Evolutionary conservation across 2,888 invertebrate genomes (phyloP).

Genomic region (Adela reaumurella): DNA sequence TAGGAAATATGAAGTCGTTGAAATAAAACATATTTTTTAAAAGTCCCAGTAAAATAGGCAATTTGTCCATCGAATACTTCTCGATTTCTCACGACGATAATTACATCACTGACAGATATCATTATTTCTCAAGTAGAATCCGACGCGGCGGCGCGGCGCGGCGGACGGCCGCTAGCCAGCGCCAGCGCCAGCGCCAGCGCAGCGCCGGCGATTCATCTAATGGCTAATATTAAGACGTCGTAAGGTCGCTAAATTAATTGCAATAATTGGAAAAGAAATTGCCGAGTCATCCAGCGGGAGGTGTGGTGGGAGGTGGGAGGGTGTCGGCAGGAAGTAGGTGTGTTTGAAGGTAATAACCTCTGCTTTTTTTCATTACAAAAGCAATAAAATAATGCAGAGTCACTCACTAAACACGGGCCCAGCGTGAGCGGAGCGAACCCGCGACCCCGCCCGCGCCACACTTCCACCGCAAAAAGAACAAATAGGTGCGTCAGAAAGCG

Average conservation of each 20-base stretch:
- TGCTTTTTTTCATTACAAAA: constrained; percentile 47
- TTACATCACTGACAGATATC: too few species aligned
- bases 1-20: too few species aligned
- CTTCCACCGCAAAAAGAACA: constrained; percentile 22
- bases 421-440: constrained; percentile 8
- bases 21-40: too few species aligned
- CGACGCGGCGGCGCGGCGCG: too few species aligned
- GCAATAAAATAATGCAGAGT: constrained; percentile 46
- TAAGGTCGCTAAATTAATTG: constrained; percentile 27
- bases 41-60: too few species aligned
- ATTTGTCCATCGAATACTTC: too few species aligned
- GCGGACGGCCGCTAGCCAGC: too few species aligned
- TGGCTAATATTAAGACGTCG: constrained; percentile 15
- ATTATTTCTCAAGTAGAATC: too few species aligned
- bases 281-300: not conserved
- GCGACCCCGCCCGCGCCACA: constrained; percentile 2
- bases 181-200: too few species aligned
- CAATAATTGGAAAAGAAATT: constrained; percentile 22
- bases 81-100: too few species aligned
- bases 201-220: constrained; percentile 17
- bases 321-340: not conserved
- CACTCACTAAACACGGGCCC: constrained; percentile 18
- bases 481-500: constrained; percentile 43
- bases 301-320: not conserved
- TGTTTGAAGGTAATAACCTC: too few species aligned